Conservation (phyloP, 2,797 vertebrate genomes). For the Ceyx erithaca region DNA sequence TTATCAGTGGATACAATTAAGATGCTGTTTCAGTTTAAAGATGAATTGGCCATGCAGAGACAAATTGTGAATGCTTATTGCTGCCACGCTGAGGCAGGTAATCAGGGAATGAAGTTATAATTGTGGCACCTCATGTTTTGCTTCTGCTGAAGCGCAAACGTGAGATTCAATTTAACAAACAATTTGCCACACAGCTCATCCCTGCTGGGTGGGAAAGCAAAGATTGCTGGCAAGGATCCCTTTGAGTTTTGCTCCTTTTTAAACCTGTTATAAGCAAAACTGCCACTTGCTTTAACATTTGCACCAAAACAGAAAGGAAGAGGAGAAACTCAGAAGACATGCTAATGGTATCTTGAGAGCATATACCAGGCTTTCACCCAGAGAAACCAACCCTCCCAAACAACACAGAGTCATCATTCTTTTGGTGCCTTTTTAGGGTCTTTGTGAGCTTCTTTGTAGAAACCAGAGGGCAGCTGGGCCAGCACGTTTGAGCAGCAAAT, state of each 20-base stretch:
- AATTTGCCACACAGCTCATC: slow-evolving; percentile 56
- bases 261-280: not conserved
- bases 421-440: not conserved
- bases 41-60: slow-evolving; percentile 78
- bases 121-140: slow-evolving; percentile 75
- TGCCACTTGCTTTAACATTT: slow-evolving; percentile 7
- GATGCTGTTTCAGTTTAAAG: slow-evolving; percentile 80
- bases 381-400: not conserved
- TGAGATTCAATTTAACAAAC: slow-evolving; percentile 74
- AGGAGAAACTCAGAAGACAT: not conserved
- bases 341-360: not conserved
- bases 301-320: not conserved
- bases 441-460: not conserved
- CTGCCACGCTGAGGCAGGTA: slow-evolving; percentile 81
- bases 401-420: not conserved
- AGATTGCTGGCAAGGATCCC: not conserved
- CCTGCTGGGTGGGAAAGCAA: slow-evolving; percentile 62
- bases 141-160: slow-evolving; percentile 62
- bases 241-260: slow-evolving; percentile 21
- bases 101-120: slow-evolving; percentile 81
- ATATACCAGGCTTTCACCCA: not conserved
- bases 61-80: slow-evolving; percentile 80
- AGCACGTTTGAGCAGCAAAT: not conserved
- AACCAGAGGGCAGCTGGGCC: not conserved
- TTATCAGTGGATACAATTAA: slow-evolving; percentile 86